Base-by-base conservation (phyloP, 2,888 invertebrate genomes). In the Encarsia formosa region DNA sequence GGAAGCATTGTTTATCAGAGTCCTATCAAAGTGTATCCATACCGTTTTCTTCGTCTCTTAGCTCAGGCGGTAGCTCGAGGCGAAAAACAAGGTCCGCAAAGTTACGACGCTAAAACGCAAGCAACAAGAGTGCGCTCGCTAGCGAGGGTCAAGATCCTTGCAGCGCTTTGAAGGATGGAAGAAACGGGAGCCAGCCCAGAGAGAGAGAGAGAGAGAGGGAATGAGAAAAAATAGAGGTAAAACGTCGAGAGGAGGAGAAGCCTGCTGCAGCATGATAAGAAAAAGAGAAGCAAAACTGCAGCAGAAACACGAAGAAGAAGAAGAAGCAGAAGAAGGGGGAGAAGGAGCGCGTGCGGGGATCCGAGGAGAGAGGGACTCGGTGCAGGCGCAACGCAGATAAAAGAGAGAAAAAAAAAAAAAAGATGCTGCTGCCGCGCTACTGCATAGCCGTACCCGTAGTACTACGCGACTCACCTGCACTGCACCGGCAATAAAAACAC, bases 91-190 rank as follows among this genome's bases (percentile, higher is more conserved):
- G 71, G 69, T 69, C 68, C 65, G 65, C 65, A 65, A 69, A 70
- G 66, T 67, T 68, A 67, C 65, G 62, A 64, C 61, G n/a, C n/a
- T n/a, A 63, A 70, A 69, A 70, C 59, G 67, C 69, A 67, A 71
- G 68, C 70, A 70, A 70, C 68, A 70, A 68, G 69, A 70, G 15
- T 8, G 8, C 8, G 8, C 8, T 29, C 29, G 13, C 13, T 13
- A 71, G 68, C 71, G 65, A 68, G 71, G 73, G 73, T 73, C 73
- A 73, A 73, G 72, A 73, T 71, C 73, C 73, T 73, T 69, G 67
- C 62, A n/a, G n/a, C n/a, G 65, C 68, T 67, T 65, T 64, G 69
- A 66, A 67, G 65, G 67, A 68, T 65, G 52, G 60, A n/a, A 54
- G 60, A 51, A 50, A 43, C 26, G 52, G 54, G 47, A 49, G 59